A percentile compares a stretch with the other conserved stretches of the same genome.
Conservation (phyloP, 2,888 invertebrate species). For the Chalcis sispes region DNA sequence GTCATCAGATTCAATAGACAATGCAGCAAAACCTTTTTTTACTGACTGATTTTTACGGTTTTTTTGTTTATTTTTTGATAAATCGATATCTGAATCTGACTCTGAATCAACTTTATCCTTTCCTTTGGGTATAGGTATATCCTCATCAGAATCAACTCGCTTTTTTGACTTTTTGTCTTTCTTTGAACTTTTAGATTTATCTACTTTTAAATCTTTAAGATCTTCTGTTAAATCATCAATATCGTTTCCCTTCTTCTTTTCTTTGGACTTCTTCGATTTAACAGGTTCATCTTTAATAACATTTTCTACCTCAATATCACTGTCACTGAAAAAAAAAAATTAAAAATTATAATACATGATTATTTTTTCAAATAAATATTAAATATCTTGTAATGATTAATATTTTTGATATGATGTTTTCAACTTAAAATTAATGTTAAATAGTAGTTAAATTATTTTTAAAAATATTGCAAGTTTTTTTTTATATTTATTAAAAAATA, state of each 20-base stretch:
- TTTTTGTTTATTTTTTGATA: constrained; percentile 61
- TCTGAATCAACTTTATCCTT: constrained; percentile 58
- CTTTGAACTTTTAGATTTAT: constrained; percentile 72
- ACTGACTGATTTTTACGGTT: constrained; percentile 64
- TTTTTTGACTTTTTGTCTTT: constrained; percentile 75
- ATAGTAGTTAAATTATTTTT: background rate
- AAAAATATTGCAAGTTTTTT: no score
- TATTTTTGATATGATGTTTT: no score
- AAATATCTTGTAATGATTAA: background rate
- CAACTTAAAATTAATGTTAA: background rate
- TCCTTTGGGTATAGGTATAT: constrained; percentile 58
- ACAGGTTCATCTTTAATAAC: constrained; percentile 72
- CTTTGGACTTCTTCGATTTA: constrained; percentile 75
- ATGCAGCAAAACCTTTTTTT: constrained; percentile 62
- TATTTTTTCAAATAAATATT: background rate
- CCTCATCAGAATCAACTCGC: constrained; percentile 69
- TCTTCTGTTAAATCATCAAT: constrained; percentile 76
- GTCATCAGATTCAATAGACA: constrained; percentile 61
- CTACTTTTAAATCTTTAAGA: constrained; percentile 80
- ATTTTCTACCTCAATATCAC: constrained; percentile 79
- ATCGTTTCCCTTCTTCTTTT: constrained; percentile 76
- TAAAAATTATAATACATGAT: background rate
- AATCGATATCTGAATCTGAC: constrained; percentile 61
- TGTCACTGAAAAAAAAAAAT: constrained; percentile 78
- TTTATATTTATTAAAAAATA: no score